phyloP scores from a whole-genome alignment of 2,888 invertebrate genomes.

The Pimpla rufipes region DNA sequence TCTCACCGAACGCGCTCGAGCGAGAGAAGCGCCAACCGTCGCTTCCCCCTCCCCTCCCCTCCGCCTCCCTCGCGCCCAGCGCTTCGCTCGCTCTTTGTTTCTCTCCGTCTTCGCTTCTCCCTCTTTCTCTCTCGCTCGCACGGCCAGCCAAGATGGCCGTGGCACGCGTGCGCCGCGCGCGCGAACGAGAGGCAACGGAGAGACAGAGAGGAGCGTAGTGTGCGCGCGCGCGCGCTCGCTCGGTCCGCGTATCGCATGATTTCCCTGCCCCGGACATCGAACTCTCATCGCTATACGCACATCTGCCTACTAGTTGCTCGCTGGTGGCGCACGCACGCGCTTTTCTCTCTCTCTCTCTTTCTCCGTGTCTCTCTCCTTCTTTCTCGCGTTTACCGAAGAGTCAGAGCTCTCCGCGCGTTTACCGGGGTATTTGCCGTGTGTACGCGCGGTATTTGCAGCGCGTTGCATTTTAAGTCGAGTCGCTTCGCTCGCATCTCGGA shows the following conservation, averaged over 20 bases:
- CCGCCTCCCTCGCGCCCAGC: no score
- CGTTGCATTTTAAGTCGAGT: constrained; percentile 57
- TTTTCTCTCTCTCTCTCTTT: constrained; percentile 13
- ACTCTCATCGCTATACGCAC: constrained; percentile 72
- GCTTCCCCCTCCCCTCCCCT: constrained; percentile 7
- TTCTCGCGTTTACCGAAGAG: neutral
- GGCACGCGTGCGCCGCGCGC: constrained; percentile 43
- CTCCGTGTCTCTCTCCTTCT: neutral
- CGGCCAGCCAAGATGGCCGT: constrained; percentile 48
- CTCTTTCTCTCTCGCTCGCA: neutral
- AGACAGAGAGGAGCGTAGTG: constrained; percentile 31
- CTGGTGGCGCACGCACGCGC: constrained; percentile 37
- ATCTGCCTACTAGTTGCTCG: constrained; percentile 60
- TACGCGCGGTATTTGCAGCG: constrained; percentile 58
- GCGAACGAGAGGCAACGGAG: constrained; percentile 20
- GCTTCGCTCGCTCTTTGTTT: no score
- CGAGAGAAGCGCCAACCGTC: neutral
- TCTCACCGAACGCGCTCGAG: neutral
- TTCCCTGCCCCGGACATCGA: constrained; percentile 80
- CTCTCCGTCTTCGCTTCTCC: no score
- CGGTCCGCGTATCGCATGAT: constrained; percentile 73
- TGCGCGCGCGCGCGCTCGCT: constrained; percentile 54
- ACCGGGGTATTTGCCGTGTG: constrained; percentile 56
- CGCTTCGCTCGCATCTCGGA: constrained; percentile 56
- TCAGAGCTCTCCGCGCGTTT: constrained; percentile 25